Percentiles rank a stretch among this genome's conserved stretches.
Conservation (phyloP, 2,797 vertebrate species). For the Danio albolineatus region DNA sequence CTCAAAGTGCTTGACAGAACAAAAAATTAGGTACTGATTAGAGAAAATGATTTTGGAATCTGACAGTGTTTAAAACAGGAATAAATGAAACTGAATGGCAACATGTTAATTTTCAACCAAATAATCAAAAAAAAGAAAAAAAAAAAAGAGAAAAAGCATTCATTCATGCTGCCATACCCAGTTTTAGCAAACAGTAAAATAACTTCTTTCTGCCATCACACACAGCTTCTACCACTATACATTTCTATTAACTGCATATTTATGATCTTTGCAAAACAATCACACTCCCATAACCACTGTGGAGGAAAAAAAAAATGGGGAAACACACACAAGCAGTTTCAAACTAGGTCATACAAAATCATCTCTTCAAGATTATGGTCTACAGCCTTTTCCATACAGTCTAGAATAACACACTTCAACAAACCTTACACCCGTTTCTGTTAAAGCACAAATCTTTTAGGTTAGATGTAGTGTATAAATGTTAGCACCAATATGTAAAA, state of each 20-base stretch:
- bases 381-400: background rate
- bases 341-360: conserved; percentile 34
- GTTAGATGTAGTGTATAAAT: conserved; percentile 17
- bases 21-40: background rate
- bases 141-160: background rate
- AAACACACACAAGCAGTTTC: background rate
- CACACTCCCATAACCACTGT: conserved; percentile 32
- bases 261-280: conserved; percentile 17
- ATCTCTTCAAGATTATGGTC: background rate
- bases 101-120: conserved; percentile 14
- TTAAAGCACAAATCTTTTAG: conserved; percentile 26
- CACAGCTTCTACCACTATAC: conserved; percentile 3
- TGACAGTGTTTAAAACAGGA: background rate
- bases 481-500: conserved; percentile 22
- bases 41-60: conserved; percentile 7
- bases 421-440: background rate
- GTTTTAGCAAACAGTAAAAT: conserved; percentile 8
- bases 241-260: conserved; percentile 13
- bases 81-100: conserved; percentile 3
- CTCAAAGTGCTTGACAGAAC: background rate
- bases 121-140: background rate
- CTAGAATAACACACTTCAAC: background rate
- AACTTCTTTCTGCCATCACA: background rate
- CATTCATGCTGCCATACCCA: background rate
- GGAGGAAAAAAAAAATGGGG: conserved; percentile 7